Percentiles rank a stretch among this genome's conserved stretches.
Conservation (phyloP, 2,113 vertebrate species). For the Limanda limanda region DNA sequence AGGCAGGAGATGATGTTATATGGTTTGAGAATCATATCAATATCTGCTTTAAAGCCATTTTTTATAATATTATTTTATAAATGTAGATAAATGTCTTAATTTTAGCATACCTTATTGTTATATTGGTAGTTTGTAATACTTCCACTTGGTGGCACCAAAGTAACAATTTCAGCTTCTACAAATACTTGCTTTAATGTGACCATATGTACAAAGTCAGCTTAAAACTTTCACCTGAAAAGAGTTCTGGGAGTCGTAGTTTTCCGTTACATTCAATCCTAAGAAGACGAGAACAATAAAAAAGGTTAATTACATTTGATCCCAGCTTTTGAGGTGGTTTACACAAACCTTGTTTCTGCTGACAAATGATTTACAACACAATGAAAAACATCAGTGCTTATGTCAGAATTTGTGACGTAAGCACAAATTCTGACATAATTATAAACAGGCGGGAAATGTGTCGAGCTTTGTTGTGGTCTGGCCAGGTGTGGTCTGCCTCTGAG, state of each 20-base stretch:
- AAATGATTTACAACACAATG: background rate
- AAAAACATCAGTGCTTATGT: background rate
- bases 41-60: background rate
- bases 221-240: constrained; percentile 88
- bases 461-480: constrained; percentile 33
- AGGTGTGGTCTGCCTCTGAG: constrained; percentile 26
- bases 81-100: too few relatives aligned
- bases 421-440: too few relatives aligned
- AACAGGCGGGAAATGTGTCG: background rate
- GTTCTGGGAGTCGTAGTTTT: constrained; percentile 79
- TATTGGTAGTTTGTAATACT: background rate
- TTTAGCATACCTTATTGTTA: too few relatives aligned
- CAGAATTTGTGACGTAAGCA: background rate
- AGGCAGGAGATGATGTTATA: background rate
- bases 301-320: background rate
- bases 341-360: background rate
- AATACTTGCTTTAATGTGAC: background rate
- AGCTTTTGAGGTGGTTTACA: background rate
- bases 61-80: background rate
- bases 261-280: constrained; percentile 87
- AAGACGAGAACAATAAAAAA: constrained; percentile 26
- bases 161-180: background rate
- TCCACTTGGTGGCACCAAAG: background rate
- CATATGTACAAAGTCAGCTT: background rate
- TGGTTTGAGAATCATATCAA: background rate